Evolutionary conservation across 1,140 invertebrate species (phyloP), one percentile per base, ranked within the genome.

Genomic region (Drosophila pallidifrons): DNA sequence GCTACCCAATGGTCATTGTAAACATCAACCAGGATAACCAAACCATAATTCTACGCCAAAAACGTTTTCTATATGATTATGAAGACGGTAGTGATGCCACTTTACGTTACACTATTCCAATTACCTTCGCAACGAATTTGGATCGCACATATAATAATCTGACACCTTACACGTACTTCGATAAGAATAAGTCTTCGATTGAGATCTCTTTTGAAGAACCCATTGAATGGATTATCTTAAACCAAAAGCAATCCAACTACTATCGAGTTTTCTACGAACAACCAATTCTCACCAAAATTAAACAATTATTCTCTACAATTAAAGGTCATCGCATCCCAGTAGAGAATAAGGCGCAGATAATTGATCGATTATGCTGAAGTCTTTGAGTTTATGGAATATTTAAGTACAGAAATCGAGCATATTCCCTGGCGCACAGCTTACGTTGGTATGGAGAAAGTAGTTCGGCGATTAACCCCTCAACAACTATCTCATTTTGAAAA

Each of bases 1-100:
- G 98, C 1, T 98, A 95, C 85, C 98, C 98, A 0, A 93, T 97
- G 0, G 89, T 98, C 0, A 95, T 92, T 1, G 95, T 97, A 1
- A 92, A 90, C 5, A 13, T 68, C 5, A 43, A 1, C 1, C 8
- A 55, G 1, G 32, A 63, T 4, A 51, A 63, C 13, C 7, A 30
- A 2, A 11, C 16, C 13, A 15, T 51, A 16, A 15, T 10, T 5
- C 57, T 93, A 3, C 57, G 32, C 1, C 93, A 95, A 88, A 43
- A 93, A 79, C 93, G 94, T 5, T 95, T 94, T 73, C 81, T 94
- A 11, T 38, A 94, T 0, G 79, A 91, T 52, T 93, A 92, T 5
- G 46, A 70, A 0, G 78, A 91, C n/a, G 78, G 79, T 3, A 83
- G 86, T 15, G 59, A 89, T 1, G 71, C 54, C 0, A 69, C 91